Evolutionary conservation across 2,888 invertebrate genomes (phyloP).

Genomic region (Strigamia crassipes): DNA sequence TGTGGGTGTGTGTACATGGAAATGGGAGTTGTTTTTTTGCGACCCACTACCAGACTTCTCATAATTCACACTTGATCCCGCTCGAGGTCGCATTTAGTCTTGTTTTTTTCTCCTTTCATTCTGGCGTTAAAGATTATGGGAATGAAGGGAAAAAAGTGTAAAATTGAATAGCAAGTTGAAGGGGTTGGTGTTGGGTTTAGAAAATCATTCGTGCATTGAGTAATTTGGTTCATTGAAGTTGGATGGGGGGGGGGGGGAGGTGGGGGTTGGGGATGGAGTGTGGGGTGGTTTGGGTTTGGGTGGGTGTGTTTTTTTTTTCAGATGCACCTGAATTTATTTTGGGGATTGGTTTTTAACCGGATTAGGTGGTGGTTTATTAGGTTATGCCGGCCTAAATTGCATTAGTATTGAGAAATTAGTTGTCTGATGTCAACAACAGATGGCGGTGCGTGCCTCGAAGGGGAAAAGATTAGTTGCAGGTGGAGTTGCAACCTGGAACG

Average conservation of each 20-base stretch:
- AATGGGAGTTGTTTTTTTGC: slow-evolving; percentile 33
- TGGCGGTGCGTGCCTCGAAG: slow-evolving; percentile 13
- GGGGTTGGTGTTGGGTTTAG: slow-evolving; percentile 2
- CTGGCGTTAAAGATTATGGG: slow-evolving; percentile 31
- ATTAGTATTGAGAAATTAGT: slow-evolving; percentile 1
- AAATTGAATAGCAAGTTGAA: slow-evolving; percentile 15
- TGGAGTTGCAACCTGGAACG: slow-evolving; percentile 35
- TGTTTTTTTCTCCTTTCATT: background rate
- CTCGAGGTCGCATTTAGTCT: slow-evolving; percentile 16
- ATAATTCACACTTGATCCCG: slow-evolving; percentile 40
- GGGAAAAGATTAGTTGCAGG: background rate
- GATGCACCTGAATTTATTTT: slow-evolving; percentile 18
- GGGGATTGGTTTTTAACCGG: background rate
- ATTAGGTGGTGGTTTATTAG: background rate
- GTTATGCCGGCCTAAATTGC: background rate
- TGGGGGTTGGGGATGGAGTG: background rate
- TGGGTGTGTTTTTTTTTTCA: background rate
- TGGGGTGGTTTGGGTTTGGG: background rate
- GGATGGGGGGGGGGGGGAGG: background rate
- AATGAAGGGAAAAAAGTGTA: slow-evolving; percentile 29
- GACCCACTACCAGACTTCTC: slow-evolving; percentile 32
- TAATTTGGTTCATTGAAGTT: background rate
- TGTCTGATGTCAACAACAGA: slow-evolving; percentile 20
- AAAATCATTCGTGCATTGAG: background rate
- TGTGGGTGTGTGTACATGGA: background rate